Evolutionary conservation across 2,888 invertebrate genomes (phyloP).

Genomic region (Sarcophaga carnaria): DNA sequence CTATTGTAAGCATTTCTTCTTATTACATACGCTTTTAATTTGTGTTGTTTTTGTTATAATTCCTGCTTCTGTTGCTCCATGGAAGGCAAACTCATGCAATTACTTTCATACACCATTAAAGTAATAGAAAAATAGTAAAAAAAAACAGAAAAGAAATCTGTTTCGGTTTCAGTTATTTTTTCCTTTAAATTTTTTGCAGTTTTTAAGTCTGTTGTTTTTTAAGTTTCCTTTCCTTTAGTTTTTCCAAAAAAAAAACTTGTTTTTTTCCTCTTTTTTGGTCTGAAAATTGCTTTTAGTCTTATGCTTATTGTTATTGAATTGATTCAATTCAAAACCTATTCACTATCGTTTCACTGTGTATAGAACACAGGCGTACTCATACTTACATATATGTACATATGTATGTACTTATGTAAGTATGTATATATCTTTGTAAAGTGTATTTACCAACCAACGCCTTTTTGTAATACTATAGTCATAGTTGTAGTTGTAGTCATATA

Average conservation of each 20-base stretch:
- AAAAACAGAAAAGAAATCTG: too few species aligned
- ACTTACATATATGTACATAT: not conserved
- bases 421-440: constrained; percentile 42
- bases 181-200: too few species aligned
- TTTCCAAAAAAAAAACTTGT: constrained; percentile 6
- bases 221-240: too few species aligned
- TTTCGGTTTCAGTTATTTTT: too few species aligned
- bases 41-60: constrained; percentile 29
- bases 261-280: constrained; percentile 17
- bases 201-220: too few species aligned
- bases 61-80: constrained; percentile 14
- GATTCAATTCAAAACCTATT: constrained; percentile 68
- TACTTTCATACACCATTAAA: constrained; percentile 50
- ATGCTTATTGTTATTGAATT: constrained; percentile 66
- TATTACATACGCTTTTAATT: constrained; percentile 49
- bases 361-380: not conserved
- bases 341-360: constrained; percentile 39
- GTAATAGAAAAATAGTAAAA: constrained; percentile 59
- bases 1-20: constrained; percentile 60
- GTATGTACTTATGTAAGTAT: not conserved
- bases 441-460: constrained; percentile 52
- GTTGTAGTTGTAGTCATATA: constrained; percentile 9
- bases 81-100: constrained; percentile 32
- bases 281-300: constrained; percentile 44
- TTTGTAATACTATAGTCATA: constrained; percentile 30